These are phyloP conservation scores for Deroplatys truncata DNA, from an alignment of 2,888 invertebrate genomes.

Conservation along the genomic window DNA sequence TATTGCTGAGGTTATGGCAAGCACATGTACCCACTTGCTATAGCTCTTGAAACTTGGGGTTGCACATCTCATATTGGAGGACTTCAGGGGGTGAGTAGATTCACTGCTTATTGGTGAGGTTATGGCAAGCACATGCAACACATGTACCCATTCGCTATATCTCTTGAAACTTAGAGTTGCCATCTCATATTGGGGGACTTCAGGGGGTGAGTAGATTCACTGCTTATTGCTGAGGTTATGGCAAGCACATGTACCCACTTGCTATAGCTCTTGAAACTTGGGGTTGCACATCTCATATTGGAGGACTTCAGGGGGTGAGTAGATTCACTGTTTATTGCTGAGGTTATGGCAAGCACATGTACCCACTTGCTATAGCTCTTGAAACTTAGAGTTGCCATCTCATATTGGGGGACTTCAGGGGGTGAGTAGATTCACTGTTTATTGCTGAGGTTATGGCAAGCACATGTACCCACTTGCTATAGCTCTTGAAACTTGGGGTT, in stretches of 20 bases:
- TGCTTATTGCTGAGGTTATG: no score
- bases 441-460: no score
- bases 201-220: not conserved
- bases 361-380: not conserved
- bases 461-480: not conserved
- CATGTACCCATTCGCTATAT: not conserved
- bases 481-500: not conserved
- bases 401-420: not conserved
- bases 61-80: not conserved
- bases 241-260: not conserved
- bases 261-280: not conserved
- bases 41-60: not conserved
- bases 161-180: not conserved
- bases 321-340: no score
- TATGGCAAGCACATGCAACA: not conserved
- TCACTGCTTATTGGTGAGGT: no score
- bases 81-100: not conserved
- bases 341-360: not conserved
- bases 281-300: not conserved
- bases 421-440: not conserved
- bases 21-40: not conserved
- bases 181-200: not conserved
- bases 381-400: not conserved
- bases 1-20: no score
- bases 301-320: not conserved